Base-by-base conservation (phyloP, 2,888 invertebrate species). In the Tetheella fluctuosa region DNA sequence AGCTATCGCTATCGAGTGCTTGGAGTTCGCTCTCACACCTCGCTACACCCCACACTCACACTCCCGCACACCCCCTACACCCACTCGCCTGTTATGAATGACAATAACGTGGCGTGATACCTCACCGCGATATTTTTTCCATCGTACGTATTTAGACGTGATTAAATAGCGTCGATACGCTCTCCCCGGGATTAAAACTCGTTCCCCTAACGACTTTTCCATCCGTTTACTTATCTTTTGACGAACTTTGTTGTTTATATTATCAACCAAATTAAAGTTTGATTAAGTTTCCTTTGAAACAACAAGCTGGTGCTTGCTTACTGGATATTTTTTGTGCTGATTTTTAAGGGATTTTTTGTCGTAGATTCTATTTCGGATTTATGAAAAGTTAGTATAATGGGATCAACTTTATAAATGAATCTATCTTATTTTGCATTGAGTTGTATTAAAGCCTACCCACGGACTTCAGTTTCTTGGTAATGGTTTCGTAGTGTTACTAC, bases 101-200 rank as follows among this genome's bases (percentile, higher is more conserved):
- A 92, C 91, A 92, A 91, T 91, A 90, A 84, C 87, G 86, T 83
- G 81, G 84, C 83, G 85, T 83, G 85, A 87, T 88, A 88, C 84
- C 83, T 87, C 80, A 79, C 83, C 79, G 77, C 76, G 80, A 84
- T 88, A 88, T 90, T 90, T 91, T 90, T 90, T 88, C 79, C 86
- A 76, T 73, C 76, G 77, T 78, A 82, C 83, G 89, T 91, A 90
- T 89, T 91, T 86, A 87, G 88, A 86, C 85, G 88, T 90, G 90
- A 92, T 91, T 91, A 92, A 92, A 91, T 84, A 86, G 81, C 85
- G 81, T 78, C 83, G 83, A 84, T 86, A 83, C 71, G 75, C 70
- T 73, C 80, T 83, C 81, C 77, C 67, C 71, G 84, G 84, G 87
- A 86, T 89, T 87, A 84, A 86, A 89, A 85, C 86, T 85, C 85